Evolutionary conservation across 2,113 vertebrate genomes (phyloP).

Genomic region (Petrocephalus microphthalmus): DNA sequence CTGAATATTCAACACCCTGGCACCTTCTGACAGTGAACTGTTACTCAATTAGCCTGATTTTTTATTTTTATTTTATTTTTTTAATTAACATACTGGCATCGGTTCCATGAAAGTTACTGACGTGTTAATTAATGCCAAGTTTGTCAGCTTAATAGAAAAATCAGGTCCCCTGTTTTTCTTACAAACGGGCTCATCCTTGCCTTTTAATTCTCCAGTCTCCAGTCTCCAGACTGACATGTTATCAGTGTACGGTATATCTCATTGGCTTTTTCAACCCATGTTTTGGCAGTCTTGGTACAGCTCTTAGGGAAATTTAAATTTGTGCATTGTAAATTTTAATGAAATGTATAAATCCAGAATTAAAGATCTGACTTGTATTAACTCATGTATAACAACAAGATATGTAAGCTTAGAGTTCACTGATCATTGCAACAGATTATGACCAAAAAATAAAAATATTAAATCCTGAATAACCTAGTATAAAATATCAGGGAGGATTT

Average conservation of each 20-base stretch:
- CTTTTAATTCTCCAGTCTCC: too few relatives aligned
- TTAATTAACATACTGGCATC: background rate
- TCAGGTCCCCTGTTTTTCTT: background rate
- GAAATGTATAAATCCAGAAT: too few relatives aligned
- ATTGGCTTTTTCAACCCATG: background rate
- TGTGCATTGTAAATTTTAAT: too few relatives aligned
- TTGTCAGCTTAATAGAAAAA: background rate
- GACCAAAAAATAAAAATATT: background rate
- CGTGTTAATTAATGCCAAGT: background rate
- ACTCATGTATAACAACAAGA: too few relatives aligned
- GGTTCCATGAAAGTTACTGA: background rate
- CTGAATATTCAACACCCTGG: background rate
- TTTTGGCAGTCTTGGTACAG: background rate
- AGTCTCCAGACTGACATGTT: background rate
- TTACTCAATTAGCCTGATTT: background rate
- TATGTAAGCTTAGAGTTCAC: too few relatives aligned
- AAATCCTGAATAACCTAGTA: background rate
- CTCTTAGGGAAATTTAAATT: background rate
- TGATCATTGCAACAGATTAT: too few relatives aligned
- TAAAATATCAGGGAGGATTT: background rate
- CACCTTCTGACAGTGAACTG: background rate
- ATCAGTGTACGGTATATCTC: background rate
- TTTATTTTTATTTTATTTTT: too few relatives aligned
- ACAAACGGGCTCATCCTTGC: background rate
- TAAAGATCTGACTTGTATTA: too few relatives aligned